Evolutionary conservation across 2,797 vertebrate genomes (phyloP), one percentile per base, ranked within the genome.

Genomic region (Sebastes goodei): DNA sequence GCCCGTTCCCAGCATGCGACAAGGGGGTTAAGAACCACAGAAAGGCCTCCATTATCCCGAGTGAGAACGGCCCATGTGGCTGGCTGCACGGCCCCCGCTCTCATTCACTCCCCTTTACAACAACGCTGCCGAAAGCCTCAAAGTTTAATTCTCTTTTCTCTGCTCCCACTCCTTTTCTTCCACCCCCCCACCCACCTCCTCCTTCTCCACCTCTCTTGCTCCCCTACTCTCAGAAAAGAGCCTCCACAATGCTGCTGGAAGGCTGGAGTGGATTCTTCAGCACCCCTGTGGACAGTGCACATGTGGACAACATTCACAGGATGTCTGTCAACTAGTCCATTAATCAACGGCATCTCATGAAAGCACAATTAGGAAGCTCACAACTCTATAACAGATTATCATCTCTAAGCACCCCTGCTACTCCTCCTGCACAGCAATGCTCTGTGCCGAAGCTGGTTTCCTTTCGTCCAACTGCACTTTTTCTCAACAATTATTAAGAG

Each of bases 61-160:
- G 97, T 99, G 98, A 98, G 98, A 98, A 99, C 97, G 88, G 95
- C 94, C 96, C 98, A 98, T 98, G 97, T 98, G 98, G 92, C 94
- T 89, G 91, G 85, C 92, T 70, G 90, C 89, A 93, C 93, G 92
- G 95, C 95, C 94, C 93, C 92, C 85, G 57, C 90, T 86, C 89
- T 88, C 92, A 88, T 95, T 95, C 93, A 92, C 88, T 79, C 76
- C 67, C 86, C 84, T 91, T 91, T 84, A 94, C 92, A 94, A 92
- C 91, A 83, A 87, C 82, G 11, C 88, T 78, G 83, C 90, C 83
- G 71, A 94, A 93, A 94, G 92, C 87, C 91, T 88, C 85, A 83
- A 91, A 91, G 90, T 93, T 93, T 93, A 89, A 89, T 93, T 94
- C 90, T 90, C 85, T 82, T 86, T 84, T 85, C 79, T 80, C 80